A percentile compares a stretch with the other conserved stretches of the same genome.
These are phyloP conservation scores for Sorex maritimensis DNA, from an alignment of 2,797 vertebrate species.

Conservation along the genomic window DNA sequence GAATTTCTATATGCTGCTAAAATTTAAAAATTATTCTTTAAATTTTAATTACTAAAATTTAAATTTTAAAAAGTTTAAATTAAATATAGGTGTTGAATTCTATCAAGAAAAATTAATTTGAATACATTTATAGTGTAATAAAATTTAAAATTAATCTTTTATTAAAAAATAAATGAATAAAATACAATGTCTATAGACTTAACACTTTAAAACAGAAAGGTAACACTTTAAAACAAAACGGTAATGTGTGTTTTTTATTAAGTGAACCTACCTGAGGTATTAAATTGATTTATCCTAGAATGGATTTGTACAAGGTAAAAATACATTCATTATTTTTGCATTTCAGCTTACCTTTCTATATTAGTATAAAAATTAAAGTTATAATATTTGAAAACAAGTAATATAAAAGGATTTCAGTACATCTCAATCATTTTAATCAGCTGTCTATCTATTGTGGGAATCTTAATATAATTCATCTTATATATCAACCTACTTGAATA, in stretches of 20 bases:
- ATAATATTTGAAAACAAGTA: background rate
- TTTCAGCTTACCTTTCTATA: background rate
- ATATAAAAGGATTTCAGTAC: background rate
- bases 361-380: background rate
- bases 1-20: too few relatives aligned
- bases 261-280: too few relatives aligned
- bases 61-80: too few relatives aligned
- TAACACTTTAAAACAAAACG: background rate
- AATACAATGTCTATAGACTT: too few relatives aligned
- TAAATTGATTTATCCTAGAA: background rate
- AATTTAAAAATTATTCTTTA: too few relatives aligned
- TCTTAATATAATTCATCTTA: background rate
- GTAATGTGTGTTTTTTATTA: background rate
- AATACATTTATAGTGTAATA: too few relatives aligned
- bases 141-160: too few relatives aligned
- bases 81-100: too few relatives aligned
- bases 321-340: background rate
- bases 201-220: background rate
- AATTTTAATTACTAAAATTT: too few relatives aligned
- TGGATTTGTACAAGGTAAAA: background rate
- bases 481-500: background rate
- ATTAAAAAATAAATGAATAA: too few relatives aligned
- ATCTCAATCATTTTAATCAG: background rate
- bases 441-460: background rate
- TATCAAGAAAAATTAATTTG: too few relatives aligned